phyloP scores from a whole-genome alignment of 2,888 invertebrate species.

The Artemia sinica region DNA sequence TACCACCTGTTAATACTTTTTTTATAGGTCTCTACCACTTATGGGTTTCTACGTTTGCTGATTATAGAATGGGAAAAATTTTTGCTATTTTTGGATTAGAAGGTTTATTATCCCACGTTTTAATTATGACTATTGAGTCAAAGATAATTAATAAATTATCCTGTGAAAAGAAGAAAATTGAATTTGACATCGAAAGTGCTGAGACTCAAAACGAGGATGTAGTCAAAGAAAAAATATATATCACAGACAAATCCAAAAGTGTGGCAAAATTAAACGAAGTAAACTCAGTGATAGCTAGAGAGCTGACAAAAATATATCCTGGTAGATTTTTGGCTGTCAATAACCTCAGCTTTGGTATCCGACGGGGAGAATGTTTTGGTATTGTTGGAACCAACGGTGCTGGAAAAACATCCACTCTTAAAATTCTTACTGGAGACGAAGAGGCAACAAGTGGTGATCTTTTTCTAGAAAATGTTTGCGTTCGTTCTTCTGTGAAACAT shows the following conservation, averaged over 20 bases:
- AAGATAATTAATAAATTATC: no score
- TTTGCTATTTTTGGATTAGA: constrained; percentile 32
- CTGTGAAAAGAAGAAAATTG: no score
- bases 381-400: constrained; percentile 72
- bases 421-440: constrained; percentile 43
- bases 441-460: constrained; percentile 36
- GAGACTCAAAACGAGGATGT: no score
- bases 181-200: no score
- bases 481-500: constrained; percentile 30
- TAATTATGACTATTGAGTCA: constrained; percentile 34
- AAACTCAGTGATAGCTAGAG: background rate
- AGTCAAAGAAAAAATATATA: no score
- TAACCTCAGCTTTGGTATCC: constrained; percentile 38
- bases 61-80: constrained; percentile 35
- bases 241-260: no score
- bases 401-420: constrained; percentile 74
- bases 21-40: no score
- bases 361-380: constrained; percentile 55
- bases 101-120: constrained; percentile 32
- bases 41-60: no score
- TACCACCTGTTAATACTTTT: no score
- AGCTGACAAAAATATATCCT: background rate
- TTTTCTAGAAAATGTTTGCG: constrained; percentile 34
- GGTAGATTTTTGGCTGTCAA: constrained; percentile 35
- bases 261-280: no score